Base-by-base conservation (phyloP, 2,797 vertebrate species). In the Leontopithecus rosalia region DNA sequence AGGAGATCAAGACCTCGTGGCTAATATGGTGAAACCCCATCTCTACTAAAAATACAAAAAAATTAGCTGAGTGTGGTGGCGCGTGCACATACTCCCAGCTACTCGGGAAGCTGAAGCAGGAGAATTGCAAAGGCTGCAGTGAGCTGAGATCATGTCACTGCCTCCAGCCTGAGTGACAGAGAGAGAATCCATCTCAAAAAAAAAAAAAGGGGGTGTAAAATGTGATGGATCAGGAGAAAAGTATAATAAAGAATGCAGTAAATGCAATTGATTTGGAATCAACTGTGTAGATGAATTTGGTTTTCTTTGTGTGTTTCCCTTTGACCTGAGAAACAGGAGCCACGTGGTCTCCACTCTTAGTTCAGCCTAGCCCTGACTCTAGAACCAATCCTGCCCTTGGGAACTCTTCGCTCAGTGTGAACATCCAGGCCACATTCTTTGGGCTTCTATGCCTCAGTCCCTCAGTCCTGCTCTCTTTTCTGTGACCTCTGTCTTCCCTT, bases 371-470 rank as follows among this genome's bases (percentile, higher is more conserved):
- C 24, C n/a, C 33, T 24, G 58, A 39, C 67, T 43, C 55, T 70
- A 52, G 36, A 79, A 48, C 33, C 15, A 12, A 20, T 13, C 28
- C 39, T 28, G 30, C 28, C 46, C 64, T n/a, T 28, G 7, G 20
- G 48, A 72, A 14, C 19, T 14, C 15, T 0, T 24, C 55, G 26
- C 33, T 52, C 12, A 10, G 24, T 7, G 17, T 20, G 39, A 11
- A 8, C 12, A 64, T 15, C 57, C 0, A 0, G 2, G 43, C 83
- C 52, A 50, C 30, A 15, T 0, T 26, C 30, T 13, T 30, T 7
- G 22, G 64, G 30, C 41, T 36, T 13, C 1, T 19, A 19, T 1
- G 30, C 41, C 24, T 67, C n/a, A 20, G 7, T 36, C 7, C 28
- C 24, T 13, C 17, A 61, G 36, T n/a, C 6, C 43, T 26, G 24